phyloP scores from a whole-genome alignment of 2,888 invertebrate genomes.

The Drosophila suboccidentalis region DNA sequence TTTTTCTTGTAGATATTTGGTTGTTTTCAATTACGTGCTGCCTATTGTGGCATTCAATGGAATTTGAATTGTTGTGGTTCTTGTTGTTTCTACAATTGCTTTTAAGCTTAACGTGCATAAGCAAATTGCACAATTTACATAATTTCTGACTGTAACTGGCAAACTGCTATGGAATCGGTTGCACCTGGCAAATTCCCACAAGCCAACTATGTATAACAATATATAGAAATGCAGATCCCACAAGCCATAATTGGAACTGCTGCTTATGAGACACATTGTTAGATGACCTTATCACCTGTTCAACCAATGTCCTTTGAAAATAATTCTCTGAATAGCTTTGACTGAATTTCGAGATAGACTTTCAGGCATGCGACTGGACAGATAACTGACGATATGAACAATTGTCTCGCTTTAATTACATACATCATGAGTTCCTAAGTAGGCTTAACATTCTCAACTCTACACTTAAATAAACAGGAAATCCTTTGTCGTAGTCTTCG shows the following conservation, averaged over 20 bases:
- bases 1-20: conserved; percentile 28
- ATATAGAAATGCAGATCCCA: conserved; percentile 17
- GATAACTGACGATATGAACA: conserved; percentile 8
- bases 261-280: conserved; percentile 43
- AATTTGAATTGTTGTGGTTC: conserved; percentile 15
- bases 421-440: not conserved
- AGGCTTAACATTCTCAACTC: not conserved
- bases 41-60: conserved; percentile 20
- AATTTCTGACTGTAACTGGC: conserved; percentile 24
- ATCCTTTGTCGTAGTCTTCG: not conserved
- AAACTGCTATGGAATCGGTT: conserved; percentile 26
- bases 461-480: not conserved
- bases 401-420: conserved; percentile 1
- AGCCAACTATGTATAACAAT: conserved; percentile 7
- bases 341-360: not conserved
- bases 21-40: conserved; percentile 18
- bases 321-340: conserved; percentile 14
- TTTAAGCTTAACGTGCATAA: conserved; percentile 26
- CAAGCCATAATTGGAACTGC: conserved; percentile 32
- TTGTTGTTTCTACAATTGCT: conserved; percentile 2
- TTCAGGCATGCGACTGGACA: conserved; percentile 2
- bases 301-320: not conserved
- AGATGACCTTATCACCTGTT: conserved; percentile 6
- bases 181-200: conserved; percentile 20
- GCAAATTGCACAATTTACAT: conserved; percentile 49